Percentiles rank a stretch among this genome's conserved stretches.
These are phyloP conservation scores for Tetramorium alpestre DNA, from an alignment of 1,140 invertebrate genomes.

Conservation along the genomic window DNA sequence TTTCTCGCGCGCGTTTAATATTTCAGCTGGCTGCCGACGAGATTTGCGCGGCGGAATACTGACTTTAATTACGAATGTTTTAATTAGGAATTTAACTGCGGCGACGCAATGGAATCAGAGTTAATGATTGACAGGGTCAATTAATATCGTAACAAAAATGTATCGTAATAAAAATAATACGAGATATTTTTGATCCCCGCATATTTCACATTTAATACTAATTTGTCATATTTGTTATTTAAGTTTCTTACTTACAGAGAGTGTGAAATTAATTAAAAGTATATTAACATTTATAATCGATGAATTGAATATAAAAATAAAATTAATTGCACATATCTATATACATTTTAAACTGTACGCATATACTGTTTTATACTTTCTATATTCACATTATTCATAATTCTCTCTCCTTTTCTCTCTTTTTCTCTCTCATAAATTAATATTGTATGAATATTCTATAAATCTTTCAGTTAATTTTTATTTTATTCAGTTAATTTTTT, in stretches of 20 bases:
- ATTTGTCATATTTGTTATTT: background rate
- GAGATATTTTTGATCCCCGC: background rate
- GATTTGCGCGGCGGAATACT: conserved; percentile 39
- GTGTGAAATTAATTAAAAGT: background rate
- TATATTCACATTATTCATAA: background rate
- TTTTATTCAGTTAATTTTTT: background rate
- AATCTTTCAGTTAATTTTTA: background rate
- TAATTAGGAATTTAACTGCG: conserved; percentile 53
- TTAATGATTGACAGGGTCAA: conserved; percentile 44
- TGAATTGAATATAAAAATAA: background rate
- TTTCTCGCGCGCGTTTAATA: conserved; percentile 57
- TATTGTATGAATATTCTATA: background rate
- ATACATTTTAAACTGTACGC: no score
- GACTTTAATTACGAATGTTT: conserved; percentile 61
- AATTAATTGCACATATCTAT: no score
- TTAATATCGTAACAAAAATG: conserved; percentile 6
- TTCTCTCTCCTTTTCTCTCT: background rate
- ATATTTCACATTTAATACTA: background rate
- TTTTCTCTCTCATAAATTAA: background rate
- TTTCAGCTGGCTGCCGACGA: conserved; percentile 47
- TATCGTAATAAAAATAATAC: background rate
- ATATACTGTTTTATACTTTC: background rate
- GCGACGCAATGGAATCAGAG: conserved; percentile 14
- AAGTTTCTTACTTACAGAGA: background rate
- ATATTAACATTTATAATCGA: background rate